Evolutionary conservation across 2,888 invertebrate genomes (phyloP).

Genomic region (Hydrotaea cyrtoneurina): DNA sequence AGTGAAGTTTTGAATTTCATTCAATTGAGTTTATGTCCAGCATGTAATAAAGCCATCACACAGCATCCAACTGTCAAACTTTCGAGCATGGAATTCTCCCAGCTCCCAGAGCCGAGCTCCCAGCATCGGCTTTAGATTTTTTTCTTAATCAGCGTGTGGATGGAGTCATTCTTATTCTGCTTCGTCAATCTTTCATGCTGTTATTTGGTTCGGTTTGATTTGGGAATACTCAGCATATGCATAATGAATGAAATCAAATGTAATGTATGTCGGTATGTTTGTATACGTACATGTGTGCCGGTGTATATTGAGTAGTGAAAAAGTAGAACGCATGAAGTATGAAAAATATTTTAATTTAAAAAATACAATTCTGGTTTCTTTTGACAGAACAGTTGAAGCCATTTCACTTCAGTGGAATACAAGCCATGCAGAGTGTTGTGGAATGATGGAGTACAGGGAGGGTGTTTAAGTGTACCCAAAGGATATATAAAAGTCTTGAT

Average conservation of each 20-base stretch:
- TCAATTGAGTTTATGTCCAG: constrained; percentile 63
- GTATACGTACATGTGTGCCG: background rate
- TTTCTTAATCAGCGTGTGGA: constrained; percentile 9
- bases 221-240: constrained; percentile 18
- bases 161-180: constrained; percentile 11
- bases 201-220: background rate
- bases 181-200: background rate
- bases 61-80: constrained; percentile 44
- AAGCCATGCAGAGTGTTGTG: background rate
- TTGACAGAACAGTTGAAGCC: constrained; percentile 28
- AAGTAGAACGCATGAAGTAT: constrained; percentile 45
- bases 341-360: constrained; percentile 66
- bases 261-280: constrained; percentile 4
- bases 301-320: background rate
- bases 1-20: constrained; percentile 64
- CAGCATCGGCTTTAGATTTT: constrained; percentile 8
- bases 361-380: constrained; percentile 61
- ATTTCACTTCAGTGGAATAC: constrained; percentile 50
- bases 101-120: background rate
- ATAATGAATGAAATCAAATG: constrained; percentile 51
- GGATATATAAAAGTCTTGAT: constrained; percentile 58
- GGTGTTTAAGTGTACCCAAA: constrained; percentile 57
- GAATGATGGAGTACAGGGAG: background rate
- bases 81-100: constrained; percentile 24
- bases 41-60: constrained; percentile 65